phyloP scores from a whole-genome alignment of 2,113 vertebrate genomes.

The Syngnathoides biaculeatus region DNA sequence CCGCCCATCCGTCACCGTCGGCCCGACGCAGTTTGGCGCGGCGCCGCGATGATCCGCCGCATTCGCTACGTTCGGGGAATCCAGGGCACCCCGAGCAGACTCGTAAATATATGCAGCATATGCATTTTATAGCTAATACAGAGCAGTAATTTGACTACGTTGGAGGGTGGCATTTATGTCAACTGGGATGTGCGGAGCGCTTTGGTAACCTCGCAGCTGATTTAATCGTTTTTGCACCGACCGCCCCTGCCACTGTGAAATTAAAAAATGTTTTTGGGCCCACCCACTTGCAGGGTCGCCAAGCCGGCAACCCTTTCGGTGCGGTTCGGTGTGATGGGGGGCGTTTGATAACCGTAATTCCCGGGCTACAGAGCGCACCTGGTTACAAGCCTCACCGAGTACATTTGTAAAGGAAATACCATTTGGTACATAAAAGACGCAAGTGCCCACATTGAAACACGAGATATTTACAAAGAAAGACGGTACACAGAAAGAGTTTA shows the following conservation, averaged over 20 bases:
- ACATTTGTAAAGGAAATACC: no score
- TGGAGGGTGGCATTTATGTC: constrained; percentile 36
- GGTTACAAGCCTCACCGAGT: no score
- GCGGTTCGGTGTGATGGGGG: constrained; percentile 29
- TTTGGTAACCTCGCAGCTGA: constrained; percentile 29
- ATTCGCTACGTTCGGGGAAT: constrained; percentile 39
- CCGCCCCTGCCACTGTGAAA: constrained; percentile 56
- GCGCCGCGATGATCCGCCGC: constrained; percentile 28
- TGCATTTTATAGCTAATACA: not conserved
- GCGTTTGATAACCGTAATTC: constrained; percentile 68
- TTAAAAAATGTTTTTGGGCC: constrained; percentile 37
- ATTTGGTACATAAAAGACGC: no score
- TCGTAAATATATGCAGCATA: constrained; percentile 2
- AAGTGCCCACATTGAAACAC: no score
- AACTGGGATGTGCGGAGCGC: constrained; percentile 48
- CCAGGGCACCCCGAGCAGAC: constrained; percentile 11
- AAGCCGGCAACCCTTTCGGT: constrained; percentile 24
- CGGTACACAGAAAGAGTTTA: no score
- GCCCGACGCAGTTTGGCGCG: constrained; percentile 42
- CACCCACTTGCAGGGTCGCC: constrained; percentile 21
- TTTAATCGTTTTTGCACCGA: constrained; percentile 57
- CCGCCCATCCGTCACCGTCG: constrained; percentile 54
- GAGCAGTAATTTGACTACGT: not conserved
- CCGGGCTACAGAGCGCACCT: no score
- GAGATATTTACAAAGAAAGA: no score